Evolutionary conservation across 2,888 invertebrate genomes (phyloP), one percentile per base, ranked within the genome.

Genomic region (Chrysopilus asiliformis): DNA sequence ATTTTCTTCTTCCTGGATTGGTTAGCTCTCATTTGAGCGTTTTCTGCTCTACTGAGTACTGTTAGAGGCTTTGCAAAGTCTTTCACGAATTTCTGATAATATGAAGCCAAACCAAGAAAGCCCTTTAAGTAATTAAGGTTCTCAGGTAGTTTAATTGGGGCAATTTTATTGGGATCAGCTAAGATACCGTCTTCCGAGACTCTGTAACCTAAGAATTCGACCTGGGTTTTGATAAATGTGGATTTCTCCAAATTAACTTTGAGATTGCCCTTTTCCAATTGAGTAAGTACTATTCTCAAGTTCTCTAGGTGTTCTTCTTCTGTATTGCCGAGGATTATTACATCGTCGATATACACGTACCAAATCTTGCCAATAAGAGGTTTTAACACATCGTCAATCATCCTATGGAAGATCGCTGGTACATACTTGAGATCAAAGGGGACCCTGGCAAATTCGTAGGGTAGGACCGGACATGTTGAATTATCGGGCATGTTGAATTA

Each of bases 301-400:
- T 19, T 34, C 12, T 25, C 10, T 3, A 39, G 13, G 25, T 30
- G 31, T 12, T 38, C 17, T 3, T 31, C 19, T 12, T 38, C 41
- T 13, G 20, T 12, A 24, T 32, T 20, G 1, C 31, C 34, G 15
- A 37, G 37, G 9, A 32, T 19, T 15, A 20, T 43, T 16, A 33
- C 34, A n/a, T 40, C 38, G 26, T 43, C 42, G 1, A 41, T 43
- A 24, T 44, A 44, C 7, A 43, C 43, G 17, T 34, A 41, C 18
- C 40, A 39, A 8, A 41, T 41, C 15, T 39, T 39, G 2, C 41
- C 39, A 9, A 42, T 39, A 9, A 27, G 36, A 7, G 36, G 39
- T 14, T 42, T 39, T 4, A 47, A 18, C 3, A 47, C 43, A 18
- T 47, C 44, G 29, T 49, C 45, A 1, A 46, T 39, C 39, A 43